phyloP scores from a whole-genome alignment of 2,888 invertebrate species.

The Volucella inanis region DNA sequence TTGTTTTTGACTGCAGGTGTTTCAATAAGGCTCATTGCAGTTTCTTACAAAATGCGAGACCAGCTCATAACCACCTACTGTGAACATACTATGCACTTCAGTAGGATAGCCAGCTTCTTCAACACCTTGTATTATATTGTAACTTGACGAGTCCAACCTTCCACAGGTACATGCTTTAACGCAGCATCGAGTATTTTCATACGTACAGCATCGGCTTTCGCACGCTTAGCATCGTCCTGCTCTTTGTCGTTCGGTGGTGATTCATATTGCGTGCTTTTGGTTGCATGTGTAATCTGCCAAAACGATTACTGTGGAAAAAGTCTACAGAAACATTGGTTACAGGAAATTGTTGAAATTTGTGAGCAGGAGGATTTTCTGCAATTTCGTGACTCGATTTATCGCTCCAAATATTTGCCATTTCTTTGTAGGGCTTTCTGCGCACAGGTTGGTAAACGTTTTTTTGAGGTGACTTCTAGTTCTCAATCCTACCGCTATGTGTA shows the following conservation, averaged over 20 bases:
- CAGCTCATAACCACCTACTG: constrained; percentile 91
- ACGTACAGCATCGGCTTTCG: constrained; percentile 85
- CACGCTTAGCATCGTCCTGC: constrained; percentile 83
- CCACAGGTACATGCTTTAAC: constrained; percentile 89
- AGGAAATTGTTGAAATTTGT: too few species aligned
- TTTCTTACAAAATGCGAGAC: constrained; percentile 91
- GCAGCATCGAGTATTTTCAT: constrained; percentile 89
- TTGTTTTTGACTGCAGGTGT: constrained; percentile 85
- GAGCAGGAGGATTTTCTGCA: too few species aligned
- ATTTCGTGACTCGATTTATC: too few species aligned
- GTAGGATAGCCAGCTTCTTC: constrained; percentile 91
- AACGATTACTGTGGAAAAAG: too few species aligned
- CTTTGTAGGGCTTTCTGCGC: too few species aligned
- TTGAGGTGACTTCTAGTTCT: too few species aligned
- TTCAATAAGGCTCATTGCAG: constrained; percentile 89
- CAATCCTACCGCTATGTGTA: too few species aligned
- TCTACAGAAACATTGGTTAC: too few species aligned
- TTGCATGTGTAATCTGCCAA: too few species aligned
- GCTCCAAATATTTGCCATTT: too few species aligned
- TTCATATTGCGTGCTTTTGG: constrained; percentile 72
- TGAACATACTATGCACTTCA: constrained; percentile 92
- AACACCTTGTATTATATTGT: constrained; percentile 90
- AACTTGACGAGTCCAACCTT: constrained; percentile 93
- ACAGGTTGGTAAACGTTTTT: too few species aligned
- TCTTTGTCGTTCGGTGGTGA: constrained; percentile 65